Percentiles rank a stretch among this genome's conserved stretches.
Conservation (phyloP, 2,888 invertebrate species). For the Anarsia innoxiella region DNA sequence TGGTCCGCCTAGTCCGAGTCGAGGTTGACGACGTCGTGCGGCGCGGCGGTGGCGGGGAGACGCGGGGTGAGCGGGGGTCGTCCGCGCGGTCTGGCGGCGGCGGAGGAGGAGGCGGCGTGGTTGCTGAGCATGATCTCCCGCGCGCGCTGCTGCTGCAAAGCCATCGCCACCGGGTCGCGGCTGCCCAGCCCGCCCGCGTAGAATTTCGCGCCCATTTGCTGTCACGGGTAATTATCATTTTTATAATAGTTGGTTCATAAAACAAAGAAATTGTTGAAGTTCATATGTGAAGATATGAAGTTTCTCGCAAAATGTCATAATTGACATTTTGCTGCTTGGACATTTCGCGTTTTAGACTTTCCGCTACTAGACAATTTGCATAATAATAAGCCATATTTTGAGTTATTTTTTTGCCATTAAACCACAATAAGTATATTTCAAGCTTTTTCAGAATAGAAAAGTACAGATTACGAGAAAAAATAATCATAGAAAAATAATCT, state of each 20-base stretch:
- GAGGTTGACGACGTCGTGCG: slow-evolving; percentile 55
- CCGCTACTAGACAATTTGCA: too few relatives aligned
- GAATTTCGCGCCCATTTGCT: slow-evolving; percentile 62
- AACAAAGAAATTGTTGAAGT: too few relatives aligned
- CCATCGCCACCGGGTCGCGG: slow-evolving; percentile 70
- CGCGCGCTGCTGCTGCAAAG: slow-evolving; percentile 63
- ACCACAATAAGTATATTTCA: too few relatives aligned
- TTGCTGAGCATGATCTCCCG: slow-evolving; percentile 59
- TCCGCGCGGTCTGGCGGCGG: slow-evolving; percentile 35
- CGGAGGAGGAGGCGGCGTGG: slow-evolving; percentile 27
- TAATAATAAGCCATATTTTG: too few relatives aligned
- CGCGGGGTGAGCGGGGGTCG: slow-evolving; percentile 19
- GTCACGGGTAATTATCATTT: slow-evolving; percentile 15
- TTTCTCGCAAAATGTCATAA: too few relatives aligned
- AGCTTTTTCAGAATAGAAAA: too few relatives aligned
- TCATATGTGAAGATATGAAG: too few relatives aligned
- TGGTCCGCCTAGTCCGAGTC: slow-evolving; percentile 47
- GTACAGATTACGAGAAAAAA: neutral
- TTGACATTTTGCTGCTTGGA: too few relatives aligned
- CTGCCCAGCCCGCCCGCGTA: slow-evolving; percentile 71
- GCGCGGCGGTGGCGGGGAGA: slow-evolving; percentile 22
- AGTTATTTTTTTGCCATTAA: too few relatives aligned
- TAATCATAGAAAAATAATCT: slow-evolving; percentile 19
- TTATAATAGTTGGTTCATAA: too few relatives aligned
- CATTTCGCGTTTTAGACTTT: too few relatives aligned